Evolutionary conservation across 2,797 vertebrate genomes (phyloP), one percentile per base, ranked within the genome.

Genomic region (Chiroxiphia lanceolata): DNA sequence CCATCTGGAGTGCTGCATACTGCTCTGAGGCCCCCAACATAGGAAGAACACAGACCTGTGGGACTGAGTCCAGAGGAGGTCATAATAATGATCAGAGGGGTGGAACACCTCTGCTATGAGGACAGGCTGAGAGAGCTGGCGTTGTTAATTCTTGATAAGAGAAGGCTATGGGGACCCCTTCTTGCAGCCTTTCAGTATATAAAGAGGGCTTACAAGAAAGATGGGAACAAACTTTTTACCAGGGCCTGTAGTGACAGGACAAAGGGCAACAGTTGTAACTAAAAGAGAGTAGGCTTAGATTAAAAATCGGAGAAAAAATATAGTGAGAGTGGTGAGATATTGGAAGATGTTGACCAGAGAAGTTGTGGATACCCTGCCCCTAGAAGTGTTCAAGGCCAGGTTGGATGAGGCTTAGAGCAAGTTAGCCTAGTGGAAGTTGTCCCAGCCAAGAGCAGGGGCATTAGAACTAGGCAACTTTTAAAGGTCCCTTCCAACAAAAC

Each of bases 361-460:
- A 38, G 8, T 3, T 71, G 67, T 11, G 3, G 10, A 18, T 25
- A 29, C 0, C 7, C 8, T 22, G 7, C 13, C 10, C 11, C 8
- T 65, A 22, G 17, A 26, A 76, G 6, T 4, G 6, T n/a, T 60
- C 59, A 40, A 68, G 50, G 12, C 0, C 11, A 61, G 29, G 11
- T 1, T 74, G 56, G n/a, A 86, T 3, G 7, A 8, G 15, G 12
- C 5, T 86, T 33, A 14, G 13, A 71, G 63, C 4, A 65, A 34
- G 21, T 2, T 44, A 19, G 1, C 8, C 34, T 29, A 15, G 44
- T 29, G 13, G 8, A 42, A 60, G 38, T 0, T 29, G 8, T 33
- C 38, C 9, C 21, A 67, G 20, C 3, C 15, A 7, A 63, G 1
- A 0, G 3, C 1, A 81, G 2, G 3, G 7, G 5, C 7, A 15